Percentiles rank a stretch among this genome's conserved stretches.
Evolutionary conservation across 2,113 vertebrate genomes (phyloP).

Genomic region (Lepus americanus): DNA sequence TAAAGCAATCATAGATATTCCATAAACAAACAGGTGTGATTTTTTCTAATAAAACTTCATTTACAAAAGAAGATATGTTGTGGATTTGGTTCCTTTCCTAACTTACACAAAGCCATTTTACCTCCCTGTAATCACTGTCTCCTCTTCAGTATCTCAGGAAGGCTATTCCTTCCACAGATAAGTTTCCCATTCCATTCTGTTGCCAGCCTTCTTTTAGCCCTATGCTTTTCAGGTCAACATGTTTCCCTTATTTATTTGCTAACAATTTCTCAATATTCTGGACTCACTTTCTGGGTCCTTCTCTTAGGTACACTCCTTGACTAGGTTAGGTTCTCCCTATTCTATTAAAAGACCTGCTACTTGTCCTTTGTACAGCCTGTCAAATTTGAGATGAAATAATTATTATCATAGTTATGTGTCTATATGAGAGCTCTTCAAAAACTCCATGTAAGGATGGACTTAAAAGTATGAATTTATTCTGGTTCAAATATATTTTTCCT

Average conservation of each 20-base stretch:
- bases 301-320: not conserved
- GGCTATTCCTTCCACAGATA: not conserved
- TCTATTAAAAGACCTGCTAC: not conserved
- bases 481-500: too few relatives aligned
- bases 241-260: not conserved
- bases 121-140: not conserved
- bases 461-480: too few relatives aligned
- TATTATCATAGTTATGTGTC: not conserved
- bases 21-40: not conserved
- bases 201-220: not conserved
- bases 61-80: not conserved
- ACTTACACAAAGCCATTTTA: not conserved
- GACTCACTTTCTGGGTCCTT: not conserved
- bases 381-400: conserved; percentile 24
- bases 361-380: not conserved
- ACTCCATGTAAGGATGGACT: too few relatives aligned
- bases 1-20: not conserved
- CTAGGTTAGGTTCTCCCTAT: not conserved
- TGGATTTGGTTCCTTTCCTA: not conserved
- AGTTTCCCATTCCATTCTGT: not conserved
- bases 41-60: conserved; percentile 45
- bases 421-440: not conserved
- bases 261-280: not conserved
- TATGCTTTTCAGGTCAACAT: not conserved
- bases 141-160: not conserved